These are phyloP conservation scores for Brachyalestes nurse DNA, from an alignment of 2,797 vertebrate genomes.

Conservation along the genomic window DNA sequence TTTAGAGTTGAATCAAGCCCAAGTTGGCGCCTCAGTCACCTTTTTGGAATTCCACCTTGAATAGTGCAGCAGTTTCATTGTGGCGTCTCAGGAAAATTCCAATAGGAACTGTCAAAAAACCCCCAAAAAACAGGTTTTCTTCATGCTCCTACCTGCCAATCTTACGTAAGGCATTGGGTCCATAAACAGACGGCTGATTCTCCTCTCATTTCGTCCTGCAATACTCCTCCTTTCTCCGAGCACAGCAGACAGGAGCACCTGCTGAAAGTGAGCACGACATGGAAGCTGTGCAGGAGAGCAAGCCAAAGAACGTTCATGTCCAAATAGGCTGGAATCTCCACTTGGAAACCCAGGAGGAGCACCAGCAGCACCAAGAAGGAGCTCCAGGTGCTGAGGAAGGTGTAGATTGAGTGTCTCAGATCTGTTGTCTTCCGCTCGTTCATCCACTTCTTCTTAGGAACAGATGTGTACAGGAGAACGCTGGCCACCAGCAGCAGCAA, in stretches of 20 bases:
- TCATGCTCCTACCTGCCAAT: background rate
- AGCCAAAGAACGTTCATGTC: slow-evolving; percentile 85
- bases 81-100: too few relatives aligned
- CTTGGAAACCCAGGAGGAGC: slow-evolving; percentile 65
- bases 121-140: too few relatives aligned
- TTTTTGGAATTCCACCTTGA: background rate
- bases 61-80: too few relatives aligned
- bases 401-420: slow-evolving; percentile 61
- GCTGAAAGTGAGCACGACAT: slow-evolving; percentile 77
- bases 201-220: slow-evolving; percentile 62
- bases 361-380: slow-evolving; percentile 79
- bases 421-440: slow-evolving; percentile 50
- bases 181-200: slow-evolving; percentile 74
- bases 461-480: slow-evolving; percentile 49
- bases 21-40: too few relatives aligned
- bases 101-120: too few relatives aligned
- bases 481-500: slow-evolving; percentile 58
- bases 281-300: slow-evolving; percentile 87
- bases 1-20: too few relatives aligned
- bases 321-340: slow-evolving; percentile 82
- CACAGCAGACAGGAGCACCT: slow-evolving; percentile 64
- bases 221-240: slow-evolving; percentile 33
- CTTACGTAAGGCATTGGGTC: slow-evolving; percentile 59
- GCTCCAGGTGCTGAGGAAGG: slow-evolving; percentile 83
- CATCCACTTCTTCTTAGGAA: slow-evolving; percentile 12